phyloP scores from a whole-genome alignment of 2,888 invertebrate genomes.

The Rhogogaster chlorosoma region DNA sequence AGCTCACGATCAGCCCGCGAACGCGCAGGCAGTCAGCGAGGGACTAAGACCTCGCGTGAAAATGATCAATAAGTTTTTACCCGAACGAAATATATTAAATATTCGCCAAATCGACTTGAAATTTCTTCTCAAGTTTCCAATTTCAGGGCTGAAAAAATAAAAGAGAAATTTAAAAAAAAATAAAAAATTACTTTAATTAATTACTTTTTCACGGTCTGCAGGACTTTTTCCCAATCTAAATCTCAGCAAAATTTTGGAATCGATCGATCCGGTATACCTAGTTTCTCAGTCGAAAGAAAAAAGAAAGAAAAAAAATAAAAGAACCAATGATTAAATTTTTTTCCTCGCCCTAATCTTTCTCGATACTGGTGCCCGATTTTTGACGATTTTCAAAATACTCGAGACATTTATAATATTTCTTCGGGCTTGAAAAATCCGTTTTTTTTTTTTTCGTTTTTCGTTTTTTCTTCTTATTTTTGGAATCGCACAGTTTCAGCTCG shows the following conservation, averaged over 20 bases:
- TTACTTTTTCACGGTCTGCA: too few species aligned
- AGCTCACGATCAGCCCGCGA: slow-evolving; percentile 55
- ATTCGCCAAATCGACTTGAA: not conserved
- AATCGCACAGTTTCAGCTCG: not conserved
- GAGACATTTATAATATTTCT: not conserved
- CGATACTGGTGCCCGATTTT: not conserved
- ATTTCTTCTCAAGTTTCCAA: too few species aligned
- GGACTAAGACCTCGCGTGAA: not conserved
- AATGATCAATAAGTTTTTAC: not conserved
- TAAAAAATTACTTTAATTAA: too few species aligned
- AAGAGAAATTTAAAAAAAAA: too few species aligned
- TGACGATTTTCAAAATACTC: not conserved
- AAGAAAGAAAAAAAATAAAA: too few species aligned
- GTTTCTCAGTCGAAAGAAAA: not conserved
- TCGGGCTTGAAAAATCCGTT: too few species aligned
- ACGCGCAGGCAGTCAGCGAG: slow-evolving; percentile 12
- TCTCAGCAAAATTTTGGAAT: not conserved
- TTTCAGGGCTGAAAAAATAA: too few species aligned
- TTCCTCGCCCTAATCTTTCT: not conserved
- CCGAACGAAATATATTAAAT: not conserved
- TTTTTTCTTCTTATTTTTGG: slow-evolving; percentile 32
- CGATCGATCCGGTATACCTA: not conserved
- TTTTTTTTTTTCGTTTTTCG: not conserved
- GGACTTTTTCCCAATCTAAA: too few species aligned
- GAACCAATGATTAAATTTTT: too few species aligned